Evolutionary conservation across 1,140 invertebrate genomes (phyloP).

Genomic region (Goniozus legneri): DNA sequence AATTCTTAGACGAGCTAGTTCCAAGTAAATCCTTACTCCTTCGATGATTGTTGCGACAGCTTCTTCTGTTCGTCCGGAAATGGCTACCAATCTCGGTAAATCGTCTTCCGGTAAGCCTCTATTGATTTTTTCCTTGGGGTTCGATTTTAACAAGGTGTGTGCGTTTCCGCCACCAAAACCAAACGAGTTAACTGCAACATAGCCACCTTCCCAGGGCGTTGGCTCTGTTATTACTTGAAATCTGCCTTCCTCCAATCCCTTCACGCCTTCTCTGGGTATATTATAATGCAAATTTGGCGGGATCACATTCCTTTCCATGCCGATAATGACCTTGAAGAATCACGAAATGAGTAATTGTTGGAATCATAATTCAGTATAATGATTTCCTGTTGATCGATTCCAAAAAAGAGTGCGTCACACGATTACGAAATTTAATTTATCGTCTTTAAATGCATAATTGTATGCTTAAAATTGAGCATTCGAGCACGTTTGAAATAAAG

Average conservation of each 20-base stretch:
- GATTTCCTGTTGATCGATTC: neutral
- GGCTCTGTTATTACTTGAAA: slow-evolving; percentile 60
- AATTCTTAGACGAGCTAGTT: no score
- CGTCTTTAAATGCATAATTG: neutral
- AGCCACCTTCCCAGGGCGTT: slow-evolving; percentile 56
- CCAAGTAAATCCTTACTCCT: no score
- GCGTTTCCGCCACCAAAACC: slow-evolving; percentile 69
- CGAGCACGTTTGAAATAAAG: no score
- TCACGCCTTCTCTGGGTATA: slow-evolving; percentile 63
- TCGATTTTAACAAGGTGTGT: slow-evolving; percentile 59
- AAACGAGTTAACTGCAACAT: slow-evolving; percentile 68
- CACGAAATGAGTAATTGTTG: neutral
- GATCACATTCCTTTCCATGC: slow-evolving; percentile 61
- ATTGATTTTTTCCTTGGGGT: slow-evolving; percentile 34
- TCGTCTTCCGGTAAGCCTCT: slow-evolving; percentile 20
- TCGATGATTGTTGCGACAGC: slow-evolving; percentile 49
- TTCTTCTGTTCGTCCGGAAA: slow-evolving; percentile 60
- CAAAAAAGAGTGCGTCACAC: neutral
- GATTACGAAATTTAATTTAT: neutral
- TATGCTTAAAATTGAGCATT: no score
- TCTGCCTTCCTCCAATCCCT: slow-evolving; percentile 58
- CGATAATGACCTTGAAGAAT: slow-evolving; percentile 52
- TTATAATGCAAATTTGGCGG: slow-evolving; percentile 67
- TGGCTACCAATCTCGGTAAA: slow-evolving; percentile 51
- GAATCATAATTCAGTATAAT: neutral